Evolutionary conservation across 1,140 invertebrate species (phyloP), one percentile per base, ranked within the genome.

Genomic region (Zaprionus vittiger): DNA sequence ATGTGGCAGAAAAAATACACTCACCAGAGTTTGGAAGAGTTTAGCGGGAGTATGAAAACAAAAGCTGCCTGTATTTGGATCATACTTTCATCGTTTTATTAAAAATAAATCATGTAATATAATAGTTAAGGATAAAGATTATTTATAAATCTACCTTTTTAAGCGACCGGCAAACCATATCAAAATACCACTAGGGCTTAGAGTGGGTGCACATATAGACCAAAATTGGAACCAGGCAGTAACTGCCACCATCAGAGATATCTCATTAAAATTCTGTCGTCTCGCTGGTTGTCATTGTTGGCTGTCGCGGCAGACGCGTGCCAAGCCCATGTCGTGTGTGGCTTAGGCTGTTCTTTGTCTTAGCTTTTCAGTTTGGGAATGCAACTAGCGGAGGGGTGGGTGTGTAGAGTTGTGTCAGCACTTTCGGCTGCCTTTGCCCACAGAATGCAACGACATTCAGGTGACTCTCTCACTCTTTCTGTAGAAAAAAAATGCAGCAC

Each of bases 191-290:
- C 11, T 0, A 38, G 52, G 20, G 47, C 17, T 64, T 17, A 26
- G 12, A 37, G 37, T n/a, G 55, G 20, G 37, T 20, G 7, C 12
- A 24, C 26, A 37, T 49, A 49, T 70, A 31, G 64, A 34, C 68
- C 65, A 31, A 77, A 87, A 81, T 65, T 73, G 71, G 84, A 87
- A 80, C 62, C 66, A 52, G 56, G 34, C 37, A 60, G 37, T 60
- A 57, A 63, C 70, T 67, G 78, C 75, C 31, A 62, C 28, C 63
- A 15, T 66, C 63, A 72, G 67, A 68, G 69, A 83, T 89, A 84
- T 89, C 85, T 90, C 79, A 89, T 89, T 89, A 90, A 89, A 89
- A 89, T 90, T 68, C 85, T 72, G 83, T 86, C 74, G 69, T 72
- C 52, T 70, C 38, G 59, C 56, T 68, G 26, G 57, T 28, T 75